Evolutionary conservation across 37 sponge, comb jelly and placozoan species (phyloP).

Genomic region (Amphimedon queenslandica): DNA sequence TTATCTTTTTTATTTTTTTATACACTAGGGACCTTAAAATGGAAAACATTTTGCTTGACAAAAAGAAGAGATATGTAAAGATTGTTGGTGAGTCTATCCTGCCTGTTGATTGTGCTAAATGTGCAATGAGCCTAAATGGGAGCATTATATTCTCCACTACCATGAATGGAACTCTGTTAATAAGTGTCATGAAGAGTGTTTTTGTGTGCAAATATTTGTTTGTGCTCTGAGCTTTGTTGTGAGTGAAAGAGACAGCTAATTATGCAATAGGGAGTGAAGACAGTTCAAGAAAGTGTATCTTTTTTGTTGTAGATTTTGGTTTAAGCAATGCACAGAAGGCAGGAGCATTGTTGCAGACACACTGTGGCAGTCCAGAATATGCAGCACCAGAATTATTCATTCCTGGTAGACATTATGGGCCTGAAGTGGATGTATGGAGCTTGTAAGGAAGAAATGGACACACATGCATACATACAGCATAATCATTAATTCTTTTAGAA

Average conservation of each 20-base stretch:
- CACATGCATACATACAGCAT: not conserved
- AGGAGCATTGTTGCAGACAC: constrained; percentile 87
- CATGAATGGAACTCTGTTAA: too few species aligned
- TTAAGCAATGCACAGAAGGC: constrained; percentile 84
- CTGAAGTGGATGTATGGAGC: constrained; percentile 98
- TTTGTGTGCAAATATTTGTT: too few species aligned
- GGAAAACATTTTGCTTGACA: constrained; percentile 97
- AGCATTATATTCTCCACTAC: too few species aligned
- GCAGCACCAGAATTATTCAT: constrained; percentile 98
- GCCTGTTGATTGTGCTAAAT: too few species aligned
- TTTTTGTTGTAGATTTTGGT: constrained; percentile 77
- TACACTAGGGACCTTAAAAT: constrained; percentile 88
- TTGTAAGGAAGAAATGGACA: constrained; percentile 51
- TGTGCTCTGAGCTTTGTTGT: too few species aligned
- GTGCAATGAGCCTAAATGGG: too few species aligned
- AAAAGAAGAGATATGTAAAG: constrained; percentile 83
- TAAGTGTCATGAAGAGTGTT: too few species aligned
- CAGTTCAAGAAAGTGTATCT: too few species aligned
- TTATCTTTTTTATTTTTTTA: too few species aligned
- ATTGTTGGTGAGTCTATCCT: constrained; percentile 93
- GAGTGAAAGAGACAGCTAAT: too few species aligned
- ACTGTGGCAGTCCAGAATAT: constrained; percentile 98
- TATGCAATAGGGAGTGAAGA: too few species aligned
- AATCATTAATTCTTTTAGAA: not conserved
- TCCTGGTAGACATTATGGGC: constrained; percentile 92